These are phyloP conservation scores for Phrixothrix hirtus DNA, from an alignment of 2,888 invertebrate species.

Conservation along the genomic window DNA sequence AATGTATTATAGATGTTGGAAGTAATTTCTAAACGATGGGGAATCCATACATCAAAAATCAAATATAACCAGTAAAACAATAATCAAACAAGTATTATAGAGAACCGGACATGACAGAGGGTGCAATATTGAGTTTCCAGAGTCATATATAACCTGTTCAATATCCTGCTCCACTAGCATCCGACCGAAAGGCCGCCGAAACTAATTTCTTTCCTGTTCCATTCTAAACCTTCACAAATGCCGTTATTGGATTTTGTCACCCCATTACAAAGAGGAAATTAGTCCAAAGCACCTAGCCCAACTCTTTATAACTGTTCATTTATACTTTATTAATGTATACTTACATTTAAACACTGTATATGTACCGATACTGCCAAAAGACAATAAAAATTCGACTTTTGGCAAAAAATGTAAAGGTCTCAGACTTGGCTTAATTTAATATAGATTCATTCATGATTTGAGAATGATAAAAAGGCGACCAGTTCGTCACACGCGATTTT, in stretches of 20 bases:
- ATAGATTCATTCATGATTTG: conserved; percentile 16
- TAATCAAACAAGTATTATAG: conserved; percentile 44
- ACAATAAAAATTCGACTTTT: conserved; percentile 16
- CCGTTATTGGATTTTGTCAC: conserved; percentile 32
- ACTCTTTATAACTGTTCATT: conserved; percentile 26
- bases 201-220: conserved; percentile 45
- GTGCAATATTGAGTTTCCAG: conserved; percentile 44
- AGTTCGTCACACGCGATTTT: conserved; percentile 33
- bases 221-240: conserved; percentile 32
- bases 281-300: conserved; percentile 23
- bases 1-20: conserved; percentile 8
- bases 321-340: conserved; percentile 20
- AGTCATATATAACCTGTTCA: conserved; percentile 47
- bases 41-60: conserved; percentile 40
- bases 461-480: conserved; percentile 23
- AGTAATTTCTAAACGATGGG: conserved; percentile 16
- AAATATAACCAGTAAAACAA: conserved; percentile 44
- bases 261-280: conserved; percentile 34
- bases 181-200: conserved; percentile 42
- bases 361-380: too few species aligned
- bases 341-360: too few species aligned
- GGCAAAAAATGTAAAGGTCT: conserved; percentile 2
- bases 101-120: conserved; percentile 43
- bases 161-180: conserved; percentile 43
- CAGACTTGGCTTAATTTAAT: conserved; percentile 16